A percentile compares a stretch with the other conserved stretches of the same genome.
Evolutionary conservation across 2,113 vertebrate species (phyloP).

Genomic region (Urocolius indicus): DNA sequence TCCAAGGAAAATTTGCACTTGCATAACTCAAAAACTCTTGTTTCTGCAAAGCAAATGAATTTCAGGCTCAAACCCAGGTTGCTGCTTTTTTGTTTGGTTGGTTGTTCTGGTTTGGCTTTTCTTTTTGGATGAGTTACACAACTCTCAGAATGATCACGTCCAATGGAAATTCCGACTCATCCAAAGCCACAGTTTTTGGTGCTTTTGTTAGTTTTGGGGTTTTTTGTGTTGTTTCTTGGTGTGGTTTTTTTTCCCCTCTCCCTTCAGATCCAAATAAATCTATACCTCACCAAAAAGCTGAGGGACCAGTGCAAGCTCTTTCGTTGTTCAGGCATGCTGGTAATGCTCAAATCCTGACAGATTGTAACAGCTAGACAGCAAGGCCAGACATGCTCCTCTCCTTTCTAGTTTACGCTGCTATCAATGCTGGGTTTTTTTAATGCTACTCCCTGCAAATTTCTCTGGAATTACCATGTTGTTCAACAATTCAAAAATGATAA

Average conservation of each 20-base stretch:
- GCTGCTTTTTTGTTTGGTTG: not conserved
- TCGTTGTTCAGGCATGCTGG: not conserved
- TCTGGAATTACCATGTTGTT: not conserved
- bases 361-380: not conserved
- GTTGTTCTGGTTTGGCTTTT: not conserved
- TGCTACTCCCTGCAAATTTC: not conserved
- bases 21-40: slow-evolving; percentile 68
- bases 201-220: not conserved
- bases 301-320: slow-evolving; percentile 36
- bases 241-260: not conserved
- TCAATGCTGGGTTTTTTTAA: not conserved
- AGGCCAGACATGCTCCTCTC: slow-evolving; percentile 4
- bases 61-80: slow-evolving; percentile 46
- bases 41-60: slow-evolving; percentile 60
- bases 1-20: slow-evolving; percentile 76
- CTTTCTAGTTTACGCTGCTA: not conserved
- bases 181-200: slow-evolving; percentile 39
- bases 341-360: slow-evolving; percentile 7
- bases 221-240: no score
- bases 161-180: slow-evolving; percentile 56
- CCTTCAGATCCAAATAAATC: not conserved
- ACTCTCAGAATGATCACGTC: slow-evolving; percentile 36
- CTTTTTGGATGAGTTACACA: slow-evolving; percentile 40
- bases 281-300: slow-evolving; percentile 38
- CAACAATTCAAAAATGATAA: not conserved